Base-by-base conservation (phyloP, 2,113 vertebrate species). In the Talpa occidentalis region DNA sequence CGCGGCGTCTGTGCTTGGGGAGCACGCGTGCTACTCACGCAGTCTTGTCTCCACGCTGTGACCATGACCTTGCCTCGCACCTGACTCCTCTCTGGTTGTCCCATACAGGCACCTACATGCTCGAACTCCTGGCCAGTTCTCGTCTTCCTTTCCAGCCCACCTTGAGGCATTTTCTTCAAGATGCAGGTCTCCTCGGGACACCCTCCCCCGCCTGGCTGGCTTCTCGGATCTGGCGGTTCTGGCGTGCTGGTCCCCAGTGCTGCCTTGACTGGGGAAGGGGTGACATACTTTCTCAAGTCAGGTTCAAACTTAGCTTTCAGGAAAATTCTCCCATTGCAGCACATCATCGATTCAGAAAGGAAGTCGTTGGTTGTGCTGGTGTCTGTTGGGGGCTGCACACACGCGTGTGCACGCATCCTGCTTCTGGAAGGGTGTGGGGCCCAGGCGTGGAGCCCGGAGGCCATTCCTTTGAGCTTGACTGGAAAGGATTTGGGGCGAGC, bases 161-260 rank as follows among this genome's bases (percentile, higher is more conserved):
- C 37, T 32, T 54, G 10, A 54, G 44, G 14, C 15, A 67, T 80
- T 66, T 72, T 21, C 37, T 24, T 60, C 19, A 10, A 1, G 17
- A 21, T 30, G 12, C 1, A 5, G 60, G 44, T 40, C n/a, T 73
- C 44, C 22, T 95, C 15, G 28, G 86, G 59, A 26, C 28, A 59
- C 3, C 40, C 21, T 32, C 47, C 30, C 4, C 2, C 0, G 19
- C 17, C n/a, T 44, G n/a, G 24, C 30, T 10, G 30, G 12, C 70
- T 70, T 6, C 21, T 60, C 0, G 6, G 30, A n/a, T n/a, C n/a
- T n/a, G n/a, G n/a, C n/a, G n/a, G n/a, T n/a, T 73, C 40, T 32
- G 52, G 30, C 0, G 0, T 91, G 52, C 3, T 10, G n/a, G 66
- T 72, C 15, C n/a, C 44, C 1, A 42, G n/a, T 66, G 88, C 90